These are phyloP conservation scores for Miichthys miiuy DNA, from an alignment of 2,797 vertebrate genomes.

Conservation along the genomic window DNA sequence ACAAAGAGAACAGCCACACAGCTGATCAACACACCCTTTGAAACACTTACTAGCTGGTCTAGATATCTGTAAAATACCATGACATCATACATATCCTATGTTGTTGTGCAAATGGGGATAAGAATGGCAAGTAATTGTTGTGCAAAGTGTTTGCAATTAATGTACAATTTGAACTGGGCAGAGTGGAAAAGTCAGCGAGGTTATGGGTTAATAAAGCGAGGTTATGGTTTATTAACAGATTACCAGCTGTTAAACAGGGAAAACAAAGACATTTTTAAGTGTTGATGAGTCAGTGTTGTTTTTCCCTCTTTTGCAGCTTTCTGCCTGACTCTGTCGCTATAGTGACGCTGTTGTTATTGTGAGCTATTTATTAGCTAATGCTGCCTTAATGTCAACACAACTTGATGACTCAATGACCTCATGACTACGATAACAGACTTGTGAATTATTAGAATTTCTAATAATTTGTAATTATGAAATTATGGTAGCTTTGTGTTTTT, in stretches of 20 bases:
- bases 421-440: neutral
- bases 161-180: neutral
- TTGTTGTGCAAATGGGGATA: neutral
- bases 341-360: neutral
- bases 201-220: neutral
- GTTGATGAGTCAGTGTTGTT: neutral
- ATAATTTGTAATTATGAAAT: too few relatives aligned
- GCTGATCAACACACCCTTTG: constrained; percentile 31
- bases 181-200: neutral
- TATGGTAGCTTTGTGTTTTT: neutral
- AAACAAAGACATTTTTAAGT: neutral
- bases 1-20: constrained; percentile 10
- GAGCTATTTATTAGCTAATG: neutral
- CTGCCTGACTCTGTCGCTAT: neutral
- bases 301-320: neutral
- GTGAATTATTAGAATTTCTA: too few relatives aligned
- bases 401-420: neutral
- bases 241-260: neutral
- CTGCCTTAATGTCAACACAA: neutral
- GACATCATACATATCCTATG: neutral
- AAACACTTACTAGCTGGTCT: neutral
- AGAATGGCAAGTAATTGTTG: neutral
- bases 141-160: neutral
- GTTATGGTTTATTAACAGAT: neutral
- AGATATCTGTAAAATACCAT: constrained; percentile 10